phyloP scores from a whole-genome alignment of 2,113 vertebrate genomes.

The Podarcis raffonei region DNA sequence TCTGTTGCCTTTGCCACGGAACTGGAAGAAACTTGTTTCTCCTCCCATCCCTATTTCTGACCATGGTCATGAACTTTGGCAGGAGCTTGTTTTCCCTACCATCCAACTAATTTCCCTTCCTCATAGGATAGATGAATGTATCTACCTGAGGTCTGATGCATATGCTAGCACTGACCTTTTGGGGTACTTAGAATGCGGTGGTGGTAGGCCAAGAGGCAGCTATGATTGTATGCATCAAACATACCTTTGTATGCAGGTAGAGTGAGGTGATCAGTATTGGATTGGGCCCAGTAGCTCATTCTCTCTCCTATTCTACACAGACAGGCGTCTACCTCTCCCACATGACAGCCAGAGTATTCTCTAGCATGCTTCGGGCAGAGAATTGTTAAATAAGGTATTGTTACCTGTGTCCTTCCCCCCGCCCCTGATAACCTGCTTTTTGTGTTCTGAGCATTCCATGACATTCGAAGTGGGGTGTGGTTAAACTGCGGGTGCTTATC shows the following conservation, averaged over 20 bases:
- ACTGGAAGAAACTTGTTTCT: constrained; percentile 68
- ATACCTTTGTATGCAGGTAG: constrained; percentile 36
- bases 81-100: constrained; percentile 55
- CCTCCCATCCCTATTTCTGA: constrained; percentile 53
- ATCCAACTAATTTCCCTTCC: constrained; percentile 46
- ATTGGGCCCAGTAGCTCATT: constrained; percentile 31
- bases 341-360: constrained; percentile 49
- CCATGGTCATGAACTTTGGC: constrained; percentile 55
- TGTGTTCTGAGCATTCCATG: constrained; percentile 35
- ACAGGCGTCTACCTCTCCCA: constrained; percentile 64
- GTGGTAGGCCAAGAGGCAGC: constrained; percentile 55
- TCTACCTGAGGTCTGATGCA: constrained; percentile 55
- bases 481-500: constrained; percentile 28
- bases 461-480: background rate
- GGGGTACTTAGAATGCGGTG: constrained; percentile 28
- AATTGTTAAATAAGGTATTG: constrained; percentile 45
- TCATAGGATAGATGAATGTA: constrained; percentile 38
- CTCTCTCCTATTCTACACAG: constrained; percentile 21
- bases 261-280: constrained; percentile 40
- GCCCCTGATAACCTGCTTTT: background rate
- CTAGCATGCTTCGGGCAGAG: constrained; percentile 45
- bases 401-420: background rate
- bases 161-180: constrained; percentile 48
- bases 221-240: constrained; percentile 27
- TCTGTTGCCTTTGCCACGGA: constrained; percentile 55